A percentile compares a stretch with the other conserved stretches of the same genome.
phyloP scores from a whole-genome alignment of 1,140 invertebrate species.

The Aricia agestis region DNA sequence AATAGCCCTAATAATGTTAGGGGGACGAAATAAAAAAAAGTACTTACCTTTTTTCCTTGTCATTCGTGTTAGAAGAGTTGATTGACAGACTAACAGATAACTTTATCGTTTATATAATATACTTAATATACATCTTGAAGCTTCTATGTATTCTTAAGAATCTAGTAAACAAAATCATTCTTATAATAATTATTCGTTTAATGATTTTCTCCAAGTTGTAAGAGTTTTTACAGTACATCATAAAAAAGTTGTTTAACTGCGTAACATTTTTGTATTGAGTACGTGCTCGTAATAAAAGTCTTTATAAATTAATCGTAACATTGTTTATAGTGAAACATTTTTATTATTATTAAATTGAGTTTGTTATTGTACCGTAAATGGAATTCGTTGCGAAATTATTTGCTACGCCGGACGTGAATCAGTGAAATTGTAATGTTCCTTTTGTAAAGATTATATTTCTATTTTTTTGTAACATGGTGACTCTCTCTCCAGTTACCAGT shows the following conservation, averaged over 20 bases:
- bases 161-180: not conserved
- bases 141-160: too few relatives aligned
- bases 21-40: too few relatives aligned
- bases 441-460: too few relatives aligned
- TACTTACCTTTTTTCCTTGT: too few relatives aligned
- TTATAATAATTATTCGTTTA: not conserved
- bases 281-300: not conserved
- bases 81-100: too few relatives aligned
- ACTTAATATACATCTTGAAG: too few relatives aligned
- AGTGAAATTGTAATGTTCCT: not conserved
- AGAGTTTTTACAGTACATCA: not conserved
- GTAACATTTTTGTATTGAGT: not conserved
- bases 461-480: too few relatives aligned
- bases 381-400: not conserved
- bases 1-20: too few relatives aligned
- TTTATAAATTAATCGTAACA: slow-evolving; percentile 1
- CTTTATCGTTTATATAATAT: too few relatives aligned
- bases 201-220: not conserved
- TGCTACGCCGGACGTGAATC: not conserved
- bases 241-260: not conserved
- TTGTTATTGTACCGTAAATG: not conserved
- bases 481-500: too few relatives aligned
- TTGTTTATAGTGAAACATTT: not conserved
- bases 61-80: too few relatives aligned
- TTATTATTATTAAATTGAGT: not conserved